Evolutionary conservation across 2,113 vertebrate species (phyloP).

Genomic region (Nansenia antarctica): DNA sequence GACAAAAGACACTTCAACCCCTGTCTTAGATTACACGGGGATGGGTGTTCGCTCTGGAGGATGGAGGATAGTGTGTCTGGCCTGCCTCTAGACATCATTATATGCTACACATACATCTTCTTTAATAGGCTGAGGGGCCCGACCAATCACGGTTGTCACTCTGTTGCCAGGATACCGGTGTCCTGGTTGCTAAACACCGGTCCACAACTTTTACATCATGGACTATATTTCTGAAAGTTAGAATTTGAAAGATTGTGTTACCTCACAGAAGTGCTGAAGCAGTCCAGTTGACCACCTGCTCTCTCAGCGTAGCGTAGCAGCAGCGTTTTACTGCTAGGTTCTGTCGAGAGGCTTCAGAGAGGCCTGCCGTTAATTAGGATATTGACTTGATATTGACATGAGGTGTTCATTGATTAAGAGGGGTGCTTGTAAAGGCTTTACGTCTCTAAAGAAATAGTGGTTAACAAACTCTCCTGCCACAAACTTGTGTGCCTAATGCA

Average conservation of each 20-base stretch:
- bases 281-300: constrained; percentile 74
- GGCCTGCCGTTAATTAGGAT: constrained; percentile 2
- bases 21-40: constrained; percentile 85
- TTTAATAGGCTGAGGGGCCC: constrained; percentile 75
- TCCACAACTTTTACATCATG: constrained; percentile 94
- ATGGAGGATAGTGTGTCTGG: constrained; percentile 71
- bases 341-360: not conserved
- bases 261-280: constrained; percentile 84
- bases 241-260: constrained; percentile 88
- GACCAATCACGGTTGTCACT: constrained; percentile 79
- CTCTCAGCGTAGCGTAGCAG: constrained; percentile 74
- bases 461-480: no score
- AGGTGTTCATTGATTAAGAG: not conserved
- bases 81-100: constrained; percentile 81
- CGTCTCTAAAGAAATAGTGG: no score
- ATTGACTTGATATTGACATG: constrained; percentile 8
- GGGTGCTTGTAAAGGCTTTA: not conserved
- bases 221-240: constrained; percentile 94
- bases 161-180: constrained; percentile 71
- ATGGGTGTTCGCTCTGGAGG: constrained; percentile 70
- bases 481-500: no score
- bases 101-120: constrained; percentile 65
- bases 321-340: constrained; percentile 22
- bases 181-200: constrained; percentile 83
- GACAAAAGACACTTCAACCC: constrained; percentile 81